phyloP scores from a whole-genome alignment of 2,797 vertebrate genomes.

The Halcyon leucocephala region DNA sequence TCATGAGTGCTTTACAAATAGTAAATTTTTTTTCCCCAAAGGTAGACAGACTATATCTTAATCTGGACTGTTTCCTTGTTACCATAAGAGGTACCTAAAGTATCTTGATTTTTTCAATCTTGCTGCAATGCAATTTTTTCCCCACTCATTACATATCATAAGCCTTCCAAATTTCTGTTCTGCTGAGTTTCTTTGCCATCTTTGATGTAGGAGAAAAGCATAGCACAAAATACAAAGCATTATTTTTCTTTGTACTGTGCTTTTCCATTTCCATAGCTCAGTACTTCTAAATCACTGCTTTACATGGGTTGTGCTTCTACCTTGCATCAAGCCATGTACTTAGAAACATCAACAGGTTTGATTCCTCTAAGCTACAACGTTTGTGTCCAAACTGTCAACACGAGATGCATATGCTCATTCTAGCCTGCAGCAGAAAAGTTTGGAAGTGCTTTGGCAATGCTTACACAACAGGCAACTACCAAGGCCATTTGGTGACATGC shows the following conservation, averaged over 20 bases:
- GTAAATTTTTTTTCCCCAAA: accelerated
- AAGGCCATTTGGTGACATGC: background rate
- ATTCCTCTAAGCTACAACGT: background rate
- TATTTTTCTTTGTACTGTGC: background rate
- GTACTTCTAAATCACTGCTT: background rate
- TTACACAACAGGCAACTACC: background rate
- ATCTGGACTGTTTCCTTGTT: background rate
- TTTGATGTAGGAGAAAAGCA: background rate
- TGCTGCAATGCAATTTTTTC: background rate
- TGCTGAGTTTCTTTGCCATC: background rate
- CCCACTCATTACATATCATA: accelerated
- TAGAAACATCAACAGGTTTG: background rate
- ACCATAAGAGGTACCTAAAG: background rate
- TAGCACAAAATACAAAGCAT: background rate
- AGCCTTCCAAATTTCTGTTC: background rate
- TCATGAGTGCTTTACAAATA: background rate
- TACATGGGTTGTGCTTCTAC: background rate
- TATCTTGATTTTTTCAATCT: background rate
- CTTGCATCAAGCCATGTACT: background rate
- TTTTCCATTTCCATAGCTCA: background rate
- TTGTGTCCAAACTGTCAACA: background rate
- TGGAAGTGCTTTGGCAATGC: background rate
- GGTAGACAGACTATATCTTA: background rate
- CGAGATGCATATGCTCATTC: background rate
- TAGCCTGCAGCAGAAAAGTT: background rate